These are phyloP conservation scores for Centruroides vittatus DNA, from an alignment of 1,140 invertebrate genomes.

Conservation along the genomic window DNA sequence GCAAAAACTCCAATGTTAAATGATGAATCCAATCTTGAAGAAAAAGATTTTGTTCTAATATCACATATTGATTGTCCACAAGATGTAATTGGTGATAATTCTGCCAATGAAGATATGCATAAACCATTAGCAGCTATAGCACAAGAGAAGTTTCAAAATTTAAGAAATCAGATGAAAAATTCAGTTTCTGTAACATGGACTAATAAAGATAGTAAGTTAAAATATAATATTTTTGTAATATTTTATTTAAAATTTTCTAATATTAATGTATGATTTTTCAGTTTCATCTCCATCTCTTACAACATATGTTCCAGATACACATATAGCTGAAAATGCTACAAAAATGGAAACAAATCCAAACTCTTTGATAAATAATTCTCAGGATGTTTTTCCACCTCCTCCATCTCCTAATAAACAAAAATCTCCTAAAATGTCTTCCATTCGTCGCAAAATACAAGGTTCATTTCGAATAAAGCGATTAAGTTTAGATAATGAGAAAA, in stretches of 20 bases:
- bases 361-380: too few relatives aligned
- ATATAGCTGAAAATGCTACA: too few relatives aligned
- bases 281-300: too few relatives aligned
- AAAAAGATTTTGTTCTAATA: constrained; percentile 2
- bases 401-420: neutral
- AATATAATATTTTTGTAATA: neutral
- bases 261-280: too few relatives aligned
- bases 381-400: too few relatives aligned
- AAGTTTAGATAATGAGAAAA: neutral
- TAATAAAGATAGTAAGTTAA: neutral
- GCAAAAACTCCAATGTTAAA: neutral
- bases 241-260: too few relatives aligned
- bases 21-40: neutral
- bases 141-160: constrained; percentile 8
- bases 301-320: too few relatives aligned
- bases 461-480: constrained; percentile 9
- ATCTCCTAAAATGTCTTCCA: constrained; percentile 1
- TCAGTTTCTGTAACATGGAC: neutral
- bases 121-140: neutral
- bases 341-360: too few relatives aligned
- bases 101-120: neutral
- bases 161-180: constrained; percentile 8
- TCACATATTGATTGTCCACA: constrained; percentile 6
- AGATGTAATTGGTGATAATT: constrained; percentile 7
- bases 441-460: constrained; percentile 1